Base-by-base conservation (phyloP, 2,113 vertebrate species). In the Urocolius indicus region DNA sequence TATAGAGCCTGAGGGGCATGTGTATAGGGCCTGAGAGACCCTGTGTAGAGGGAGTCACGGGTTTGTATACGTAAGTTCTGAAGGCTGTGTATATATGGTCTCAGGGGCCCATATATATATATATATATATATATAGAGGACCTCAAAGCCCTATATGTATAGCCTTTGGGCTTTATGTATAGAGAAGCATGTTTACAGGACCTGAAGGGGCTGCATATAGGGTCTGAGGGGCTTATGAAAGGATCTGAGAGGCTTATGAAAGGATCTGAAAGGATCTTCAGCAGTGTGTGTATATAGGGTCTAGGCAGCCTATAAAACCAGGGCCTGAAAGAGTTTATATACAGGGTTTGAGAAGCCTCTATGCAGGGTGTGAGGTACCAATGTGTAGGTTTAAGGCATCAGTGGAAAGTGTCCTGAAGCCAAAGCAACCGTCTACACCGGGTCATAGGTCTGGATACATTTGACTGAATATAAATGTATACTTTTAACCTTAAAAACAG, bases 51-150 rank as follows among this genome's bases (percentile, higher is more conserved):
- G 24, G 26, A 41, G 12, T 36, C 14, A 26, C 14, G 3, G 9
- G 2, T 6, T 19, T 17, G 17, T 24, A 4, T 41, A 6, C 24
- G 5, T 36, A 5, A 5, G 7, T 22, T 13, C 17, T 74, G 23
- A 7, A 30, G 61, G 15, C 26, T 17, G 3, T 45, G 4, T 43
- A 1, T 16, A 1, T 20, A 22, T 6, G 4, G 4, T 41, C n/a
- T 51, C 23, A 20, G 23, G 21, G 15, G 43, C 65, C 7, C 27
- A 54, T 54, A 27, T 29, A 26, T 52, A 26, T 52, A 52, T 52
- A 24, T 52, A 19, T 45, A 13, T 66, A 66, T 29, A 29, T 26
- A 52, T 52, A 26, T 52, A 13, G 29, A 34, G 6, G 5, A 16
- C 16, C 21, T 77, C 19, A 15, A n/a, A 55, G 13, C 24, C 14